Conservation (phyloP, 2,113 vertebrate genomes). For the Zosterops pallidus region DNA sequence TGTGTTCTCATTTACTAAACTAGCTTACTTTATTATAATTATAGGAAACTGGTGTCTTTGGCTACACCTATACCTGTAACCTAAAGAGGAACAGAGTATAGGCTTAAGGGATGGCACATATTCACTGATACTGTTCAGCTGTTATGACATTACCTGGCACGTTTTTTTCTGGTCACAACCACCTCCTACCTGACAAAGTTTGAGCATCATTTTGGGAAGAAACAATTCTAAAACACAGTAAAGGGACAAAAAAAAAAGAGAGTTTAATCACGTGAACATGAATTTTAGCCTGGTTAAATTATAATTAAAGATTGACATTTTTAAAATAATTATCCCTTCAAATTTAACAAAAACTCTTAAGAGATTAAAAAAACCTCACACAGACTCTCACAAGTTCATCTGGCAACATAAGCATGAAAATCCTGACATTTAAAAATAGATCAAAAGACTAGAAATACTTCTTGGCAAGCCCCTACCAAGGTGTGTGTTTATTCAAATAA, state of each 20-base stretch:
- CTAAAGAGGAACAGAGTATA: not conserved
- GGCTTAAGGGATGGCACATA: not conserved
- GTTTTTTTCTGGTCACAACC: not conserved
- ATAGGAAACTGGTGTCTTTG: not conserved
- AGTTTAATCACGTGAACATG: not conserved
- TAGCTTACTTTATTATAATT: not conserved
- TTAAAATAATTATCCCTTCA: not conserved
- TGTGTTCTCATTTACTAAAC: not conserved
- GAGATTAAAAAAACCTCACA: not conserved
- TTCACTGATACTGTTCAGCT: not conserved
- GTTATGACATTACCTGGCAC: not conserved
- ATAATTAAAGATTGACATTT: not conserved
- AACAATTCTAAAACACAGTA: not conserved
- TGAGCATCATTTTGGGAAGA: not conserved
- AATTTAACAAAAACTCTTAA: not conserved
- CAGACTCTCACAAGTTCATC: not conserved
- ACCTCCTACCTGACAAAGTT: not conserved
- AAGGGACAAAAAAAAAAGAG: not conserved
- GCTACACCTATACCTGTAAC: not conserved
- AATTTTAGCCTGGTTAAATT: not conserved
- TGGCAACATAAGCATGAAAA: not conserved
- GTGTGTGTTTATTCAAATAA: not conserved
- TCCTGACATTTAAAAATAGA: not conserved
- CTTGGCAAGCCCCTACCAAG: not conserved
- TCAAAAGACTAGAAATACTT: not conserved